phyloP scores from a whole-genome alignment of 2,113 vertebrate species.

The Epinephelus lanceolatus region DNA sequence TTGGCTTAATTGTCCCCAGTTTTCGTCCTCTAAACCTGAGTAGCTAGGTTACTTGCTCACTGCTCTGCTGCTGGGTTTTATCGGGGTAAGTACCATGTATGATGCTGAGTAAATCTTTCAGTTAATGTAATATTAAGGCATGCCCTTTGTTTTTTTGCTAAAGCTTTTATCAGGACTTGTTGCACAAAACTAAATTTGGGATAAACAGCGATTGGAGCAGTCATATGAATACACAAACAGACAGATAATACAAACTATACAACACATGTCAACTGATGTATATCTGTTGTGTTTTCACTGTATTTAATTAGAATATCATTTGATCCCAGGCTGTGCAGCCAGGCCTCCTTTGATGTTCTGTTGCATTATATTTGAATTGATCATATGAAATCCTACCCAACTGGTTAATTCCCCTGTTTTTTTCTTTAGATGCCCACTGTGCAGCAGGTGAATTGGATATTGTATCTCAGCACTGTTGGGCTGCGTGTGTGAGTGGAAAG shows the following conservation, averaged over 20 bases:
- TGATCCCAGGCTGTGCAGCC: constrained; percentile 74
- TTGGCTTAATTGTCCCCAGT: constrained; percentile 84
- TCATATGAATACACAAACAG: background rate
- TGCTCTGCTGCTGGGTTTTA: constrained; percentile 70
- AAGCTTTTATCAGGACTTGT: constrained; percentile 75
- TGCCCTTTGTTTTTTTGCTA: constrained; percentile 64
- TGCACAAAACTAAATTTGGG: constrained; percentile 72
- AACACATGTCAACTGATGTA: background rate
- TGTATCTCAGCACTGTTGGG: constrained; percentile 98
- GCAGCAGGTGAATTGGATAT: constrained; percentile 99
- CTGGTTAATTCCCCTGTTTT: constrained; percentile 97
- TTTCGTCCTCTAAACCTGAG: constrained; percentile 65
- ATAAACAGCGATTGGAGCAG: constrained; percentile 27
- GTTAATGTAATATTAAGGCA: constrained; percentile 68
- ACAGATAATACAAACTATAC: background rate
- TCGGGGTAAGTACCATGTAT: constrained; percentile 79
- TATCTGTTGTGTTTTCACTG: background rate
- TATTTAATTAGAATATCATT: constrained; percentile 34
- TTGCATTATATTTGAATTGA: constrained; percentile 76
- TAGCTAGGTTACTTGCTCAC: constrained; percentile 75
- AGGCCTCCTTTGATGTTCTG: constrained; percentile 76
- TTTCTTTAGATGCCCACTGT: constrained; percentile 98
- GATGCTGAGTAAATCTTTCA: constrained; percentile 60
- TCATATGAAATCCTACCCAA: constrained; percentile 74
- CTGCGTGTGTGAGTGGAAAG: constrained; percentile 99